Conservation (phyloP, 2,113 vertebrate species). For the Mormyrus lacerda region DNA sequence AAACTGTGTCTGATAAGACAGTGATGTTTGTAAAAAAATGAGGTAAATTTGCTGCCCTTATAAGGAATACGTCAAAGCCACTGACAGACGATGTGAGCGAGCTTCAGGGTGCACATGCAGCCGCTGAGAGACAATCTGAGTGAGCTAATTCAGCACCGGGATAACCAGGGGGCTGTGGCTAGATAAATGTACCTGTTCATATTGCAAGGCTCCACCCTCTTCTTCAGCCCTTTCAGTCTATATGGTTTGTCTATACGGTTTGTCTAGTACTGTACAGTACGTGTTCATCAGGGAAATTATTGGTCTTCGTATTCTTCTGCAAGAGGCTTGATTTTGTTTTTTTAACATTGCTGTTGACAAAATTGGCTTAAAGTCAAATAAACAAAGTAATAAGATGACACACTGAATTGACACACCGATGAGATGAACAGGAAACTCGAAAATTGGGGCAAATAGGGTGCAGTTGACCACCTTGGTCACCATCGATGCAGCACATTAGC, state of each 20-base stretch:
- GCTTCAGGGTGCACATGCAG: no score
- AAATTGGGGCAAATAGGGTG: neutral
- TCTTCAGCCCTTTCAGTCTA: neutral
- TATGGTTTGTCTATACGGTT: neutral
- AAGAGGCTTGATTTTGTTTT: neutral
- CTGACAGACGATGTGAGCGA: no score
- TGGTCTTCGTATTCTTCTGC: neutral
- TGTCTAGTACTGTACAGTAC: neutral
- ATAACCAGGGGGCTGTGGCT: constrained; percentile 42
- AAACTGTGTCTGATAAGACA: constrained; percentile 57
- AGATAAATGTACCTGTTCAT: constrained; percentile 38
- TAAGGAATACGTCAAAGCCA: constrained; percentile 49
- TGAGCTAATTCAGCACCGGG: constrained; percentile 52
- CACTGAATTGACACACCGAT: neutral
- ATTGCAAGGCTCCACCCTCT: neutral
- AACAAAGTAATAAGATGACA: neutral
- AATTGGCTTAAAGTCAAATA: neutral
- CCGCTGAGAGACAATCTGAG: no score
- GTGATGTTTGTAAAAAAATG: constrained; percentile 53
- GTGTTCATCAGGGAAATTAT: neutral
- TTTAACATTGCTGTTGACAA: neutral
- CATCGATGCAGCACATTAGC: neutral
- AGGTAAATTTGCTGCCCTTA: constrained; percentile 51
- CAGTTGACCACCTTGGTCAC: neutral
- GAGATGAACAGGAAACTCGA: neutral